Conservation (phyloP, 2,113 vertebrate genomes). For the Rhabdomys dilectus region DNA sequence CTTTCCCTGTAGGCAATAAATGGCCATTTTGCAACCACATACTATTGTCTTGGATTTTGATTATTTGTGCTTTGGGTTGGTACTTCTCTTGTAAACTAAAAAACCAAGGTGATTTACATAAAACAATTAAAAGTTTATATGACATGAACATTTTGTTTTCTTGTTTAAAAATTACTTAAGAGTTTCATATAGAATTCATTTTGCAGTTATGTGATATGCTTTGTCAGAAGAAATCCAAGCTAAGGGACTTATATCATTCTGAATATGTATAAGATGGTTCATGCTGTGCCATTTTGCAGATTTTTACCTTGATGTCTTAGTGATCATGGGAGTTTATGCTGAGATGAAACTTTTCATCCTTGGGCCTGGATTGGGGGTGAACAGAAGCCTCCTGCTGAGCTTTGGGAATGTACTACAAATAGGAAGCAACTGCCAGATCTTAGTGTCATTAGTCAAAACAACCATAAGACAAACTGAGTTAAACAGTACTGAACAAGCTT, state of each 20-base stretch:
- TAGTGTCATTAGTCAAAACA: neutral
- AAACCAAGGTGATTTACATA: constrained; percentile 14
- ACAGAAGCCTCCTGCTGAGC: neutral
- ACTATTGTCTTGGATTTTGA: constrained; percentile 69
- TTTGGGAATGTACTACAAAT: neutral
- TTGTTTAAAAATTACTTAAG: neutral
- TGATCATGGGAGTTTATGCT: neutral
- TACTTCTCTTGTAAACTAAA: constrained; percentile 31
- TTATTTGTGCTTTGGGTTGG: constrained; percentile 55
- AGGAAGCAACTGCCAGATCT: constrained; percentile 1
- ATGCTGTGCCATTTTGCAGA: neutral
- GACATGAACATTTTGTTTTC: neutral
- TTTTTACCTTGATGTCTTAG: neutral
- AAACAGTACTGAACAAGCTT: neutral
- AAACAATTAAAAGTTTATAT: constrained; percentile 9
- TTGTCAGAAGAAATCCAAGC: constrained; percentile 46
- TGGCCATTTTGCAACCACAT: constrained; percentile 81
- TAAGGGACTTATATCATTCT: neutral
- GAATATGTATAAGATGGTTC: neutral
- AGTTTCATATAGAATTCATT: constrained; percentile 32
- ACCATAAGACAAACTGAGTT: neutral
- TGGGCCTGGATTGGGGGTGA: neutral
- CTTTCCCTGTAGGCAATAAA: constrained; percentile 84
- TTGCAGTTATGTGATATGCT: neutral
- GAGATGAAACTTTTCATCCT: constrained; percentile 4